Base-by-base conservation (phyloP, 2,797 vertebrate species). In the Gallinago nigripennis region DNA sequence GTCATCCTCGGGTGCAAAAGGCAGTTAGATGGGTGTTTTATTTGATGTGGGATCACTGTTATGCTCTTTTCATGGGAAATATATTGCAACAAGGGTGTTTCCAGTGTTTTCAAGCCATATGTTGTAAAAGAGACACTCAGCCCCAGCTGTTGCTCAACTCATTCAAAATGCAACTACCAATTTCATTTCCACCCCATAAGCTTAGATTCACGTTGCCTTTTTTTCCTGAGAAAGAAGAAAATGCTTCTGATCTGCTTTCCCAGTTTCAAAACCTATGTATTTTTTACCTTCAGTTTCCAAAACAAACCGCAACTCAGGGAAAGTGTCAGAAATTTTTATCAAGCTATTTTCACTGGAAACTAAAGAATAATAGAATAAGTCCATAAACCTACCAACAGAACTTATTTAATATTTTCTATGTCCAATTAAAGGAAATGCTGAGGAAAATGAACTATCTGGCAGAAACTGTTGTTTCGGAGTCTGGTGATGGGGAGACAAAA, bases 131-230 rank as follows among this genome's bases (percentile, higher is more conserved):
- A 82, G n/a, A 63, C 5, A 76, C 2, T 84, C 64, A 60, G 35
- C 30, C 82, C 66, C 93, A 90, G 82, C 85, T 96, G 85, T 88
- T 88, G 61, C 69, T 68, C 50, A 95, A 54, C 18, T 86, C 50
- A 65, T 50, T 85, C 43, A 66, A 90, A 83, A 75, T 17, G 21
- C 46, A 82, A 18, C 68, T 35, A 76, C 31, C 51, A 69, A 72
- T 58, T 95, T 76, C 14, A 70, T 83, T 95, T 94, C 48, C n/a
- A 82, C 35, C 24, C 3, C 0, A 1, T 31, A 69, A 70, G 16
- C 60, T 82, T 56, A 75, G 37, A 31, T 58, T 79, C 35, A 79
- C 51, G 18, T 4, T 41, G 33, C 14, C 7, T 73, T 94, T 79
- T 79, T 66, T 27, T 82, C 72, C 46, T 54, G 70, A 79, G 51